These are phyloP conservation scores for Coleophora flavipennella DNA, from an alignment of 2,888 invertebrate genomes.

Conservation along the genomic window DNA sequence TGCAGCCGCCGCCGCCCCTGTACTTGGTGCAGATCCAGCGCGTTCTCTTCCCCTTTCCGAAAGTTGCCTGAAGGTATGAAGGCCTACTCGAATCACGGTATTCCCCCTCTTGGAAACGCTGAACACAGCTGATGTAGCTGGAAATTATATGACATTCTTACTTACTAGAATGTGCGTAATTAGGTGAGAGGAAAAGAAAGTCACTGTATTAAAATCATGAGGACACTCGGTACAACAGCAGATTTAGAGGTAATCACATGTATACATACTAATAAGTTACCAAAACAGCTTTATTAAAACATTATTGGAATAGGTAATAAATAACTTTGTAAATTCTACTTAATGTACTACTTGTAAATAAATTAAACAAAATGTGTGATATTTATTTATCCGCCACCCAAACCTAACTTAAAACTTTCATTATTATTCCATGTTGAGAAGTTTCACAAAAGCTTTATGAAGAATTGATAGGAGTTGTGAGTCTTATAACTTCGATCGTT, in stretches of 20 bases:
- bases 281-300: conserved; percentile 22
- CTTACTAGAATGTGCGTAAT: no score
- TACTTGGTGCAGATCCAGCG: conserved; percentile 33
- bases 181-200: no score
- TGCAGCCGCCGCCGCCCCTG: conserved; percentile 13
- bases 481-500: no score
- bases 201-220: no score
- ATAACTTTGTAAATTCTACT: conserved; percentile 38
- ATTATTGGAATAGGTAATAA: conserved; percentile 36
- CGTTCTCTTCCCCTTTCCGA: conserved; percentile 25
- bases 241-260: no score
- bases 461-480: no score
- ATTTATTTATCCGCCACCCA: conserved; percentile 57
- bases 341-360: conserved; percentile 45
- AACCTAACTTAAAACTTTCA: conserved; percentile 38
- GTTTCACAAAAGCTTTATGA: no score
- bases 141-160: no score
- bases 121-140: neutral
- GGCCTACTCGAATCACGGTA: conserved; percentile 25
- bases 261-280: no score
- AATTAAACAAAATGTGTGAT: conserved; percentile 52
- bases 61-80: conserved; percentile 27
- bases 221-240: no score
- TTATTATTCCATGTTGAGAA: no score
- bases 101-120: conserved; percentile 17